phyloP scores from a whole-genome alignment of 2,797 vertebrate species.

The Luscinia luscinia region DNA sequence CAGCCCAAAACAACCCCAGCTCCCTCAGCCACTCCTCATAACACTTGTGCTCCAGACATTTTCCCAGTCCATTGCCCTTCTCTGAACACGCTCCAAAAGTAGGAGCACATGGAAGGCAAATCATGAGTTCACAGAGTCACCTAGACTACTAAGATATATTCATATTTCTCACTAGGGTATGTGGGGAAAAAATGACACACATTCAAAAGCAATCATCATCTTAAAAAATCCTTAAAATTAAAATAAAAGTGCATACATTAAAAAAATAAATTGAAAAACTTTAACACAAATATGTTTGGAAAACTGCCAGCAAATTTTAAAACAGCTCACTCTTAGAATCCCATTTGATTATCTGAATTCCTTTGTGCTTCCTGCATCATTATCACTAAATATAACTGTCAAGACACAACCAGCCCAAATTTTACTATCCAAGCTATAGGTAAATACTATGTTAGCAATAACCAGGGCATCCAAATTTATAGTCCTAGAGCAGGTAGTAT shows the following conservation, averaged over 20 bases:
- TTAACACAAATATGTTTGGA: too few relatives aligned
- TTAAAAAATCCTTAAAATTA: not conserved
- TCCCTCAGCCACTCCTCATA: not conserved
- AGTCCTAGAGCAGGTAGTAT: not conserved
- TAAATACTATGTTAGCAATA: not conserved
- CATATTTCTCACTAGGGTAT: not conserved
- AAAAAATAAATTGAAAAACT: not conserved
- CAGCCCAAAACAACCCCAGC: too few relatives aligned
- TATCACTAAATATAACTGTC: not conserved
- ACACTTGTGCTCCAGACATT: not conserved
- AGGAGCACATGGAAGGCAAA: not conserved
- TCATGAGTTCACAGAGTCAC: not conserved
- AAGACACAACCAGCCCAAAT: not conserved
- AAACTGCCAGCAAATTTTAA: not conserved
- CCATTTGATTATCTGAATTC: not conserved
- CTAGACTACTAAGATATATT: not conserved
- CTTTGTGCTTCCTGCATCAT: not conserved
- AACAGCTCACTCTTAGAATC: not conserved
- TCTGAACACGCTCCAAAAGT: not conserved
- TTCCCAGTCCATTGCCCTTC: not conserved
- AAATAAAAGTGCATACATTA: not conserved
- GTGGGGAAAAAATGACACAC: not conserved
- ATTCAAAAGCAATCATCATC: not conserved
- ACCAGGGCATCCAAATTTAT: not conserved
- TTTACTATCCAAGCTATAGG: not conserved